Conservation (phyloP, 1,140 invertebrate species). For the Drosophila hydei region DNA sequence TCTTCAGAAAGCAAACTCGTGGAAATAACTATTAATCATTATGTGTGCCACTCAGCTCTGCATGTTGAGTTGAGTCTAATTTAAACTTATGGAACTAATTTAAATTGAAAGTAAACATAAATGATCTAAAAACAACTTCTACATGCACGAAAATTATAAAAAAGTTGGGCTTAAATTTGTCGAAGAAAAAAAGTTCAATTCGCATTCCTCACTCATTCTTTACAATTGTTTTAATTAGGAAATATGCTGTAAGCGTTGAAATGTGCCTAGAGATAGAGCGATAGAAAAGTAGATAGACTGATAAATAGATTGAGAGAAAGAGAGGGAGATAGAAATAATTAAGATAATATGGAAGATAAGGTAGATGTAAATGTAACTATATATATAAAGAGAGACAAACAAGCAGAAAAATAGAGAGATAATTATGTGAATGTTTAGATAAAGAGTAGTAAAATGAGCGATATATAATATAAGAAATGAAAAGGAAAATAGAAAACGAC, state of each 20-base stretch:
- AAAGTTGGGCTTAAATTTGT: neutral
- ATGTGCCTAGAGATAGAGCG: neutral
- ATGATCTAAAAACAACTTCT: neutral
- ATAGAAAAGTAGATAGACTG: too few species aligned
- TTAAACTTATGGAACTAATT: slow-evolving; percentile 8
- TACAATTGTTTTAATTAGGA: slow-evolving; percentile 5
- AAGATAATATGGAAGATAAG: too few species aligned
- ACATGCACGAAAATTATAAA: too few species aligned
- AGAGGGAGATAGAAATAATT: too few species aligned
- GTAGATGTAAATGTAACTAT: too few species aligned
- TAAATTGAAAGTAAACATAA: slow-evolving; percentile 5
- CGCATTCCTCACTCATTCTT: neutral
- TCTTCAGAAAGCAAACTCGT: neutral
- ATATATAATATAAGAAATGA: too few species aligned
- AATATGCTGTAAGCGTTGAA: neutral
- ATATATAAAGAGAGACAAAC: too few species aligned
- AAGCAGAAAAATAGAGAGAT: too few species aligned
- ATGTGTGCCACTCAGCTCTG: slow-evolving; percentile 8
- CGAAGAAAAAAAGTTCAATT: neutral
- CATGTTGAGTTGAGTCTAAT: slow-evolving; percentile 9
- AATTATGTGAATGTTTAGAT: too few species aligned
- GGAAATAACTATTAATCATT: slow-evolving; percentile 11
- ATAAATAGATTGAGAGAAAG: too few species aligned
- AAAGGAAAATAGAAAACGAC: too few species aligned
- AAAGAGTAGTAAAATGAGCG: too few species aligned